These are phyloP conservation scores for Chinchilla lanigera DNA, from an alignment of 2,113 vertebrate genomes.

Conservation along the genomic window DNA sequence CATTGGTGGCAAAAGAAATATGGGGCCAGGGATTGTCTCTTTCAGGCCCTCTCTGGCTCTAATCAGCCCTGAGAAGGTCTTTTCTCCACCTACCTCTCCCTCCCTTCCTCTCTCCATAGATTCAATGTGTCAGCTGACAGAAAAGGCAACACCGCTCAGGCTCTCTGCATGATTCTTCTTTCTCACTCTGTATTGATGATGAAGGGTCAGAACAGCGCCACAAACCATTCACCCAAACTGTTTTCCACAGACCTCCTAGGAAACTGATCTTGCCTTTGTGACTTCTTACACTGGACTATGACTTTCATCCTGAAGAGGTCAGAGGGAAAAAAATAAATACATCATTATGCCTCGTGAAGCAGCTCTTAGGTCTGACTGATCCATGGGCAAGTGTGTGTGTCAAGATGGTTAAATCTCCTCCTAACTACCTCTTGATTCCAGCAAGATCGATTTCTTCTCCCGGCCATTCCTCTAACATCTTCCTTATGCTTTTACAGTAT, in stretches of 20 bases:
- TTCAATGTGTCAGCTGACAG: slow-evolving; percentile 17
- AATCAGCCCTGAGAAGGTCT: slow-evolving; percentile 68
- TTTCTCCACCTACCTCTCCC: not conserved
- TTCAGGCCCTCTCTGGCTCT: slow-evolving; percentile 67
- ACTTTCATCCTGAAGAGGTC: not conserved
- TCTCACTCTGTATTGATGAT: not conserved
- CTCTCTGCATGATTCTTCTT: slow-evolving; percentile 6
- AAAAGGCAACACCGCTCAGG: not conserved
- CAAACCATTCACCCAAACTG: not conserved
- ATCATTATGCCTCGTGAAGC: not conserved
- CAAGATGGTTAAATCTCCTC: not conserved
- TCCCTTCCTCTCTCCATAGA: slow-evolving; percentile 14
- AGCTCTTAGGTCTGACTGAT: not conserved
- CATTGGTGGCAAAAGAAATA: slow-evolving; percentile 77
- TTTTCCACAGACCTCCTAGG: not conserved
- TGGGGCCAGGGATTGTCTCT: slow-evolving; percentile 71
- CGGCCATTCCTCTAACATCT: not conserved
- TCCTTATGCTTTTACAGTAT: not conserved
- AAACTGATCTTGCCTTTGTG: not conserved
- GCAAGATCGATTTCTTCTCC: not conserved
- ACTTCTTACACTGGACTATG: not conserved
- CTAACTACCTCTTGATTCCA: not conserved
- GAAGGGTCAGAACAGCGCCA: not conserved
- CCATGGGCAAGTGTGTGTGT: not conserved
- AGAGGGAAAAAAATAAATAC: not conserved